These are phyloP conservation scores for Oreochromis mossambicus DNA, from an alignment of 2,797 vertebrate genomes.

Conservation along the genomic window DNA sequence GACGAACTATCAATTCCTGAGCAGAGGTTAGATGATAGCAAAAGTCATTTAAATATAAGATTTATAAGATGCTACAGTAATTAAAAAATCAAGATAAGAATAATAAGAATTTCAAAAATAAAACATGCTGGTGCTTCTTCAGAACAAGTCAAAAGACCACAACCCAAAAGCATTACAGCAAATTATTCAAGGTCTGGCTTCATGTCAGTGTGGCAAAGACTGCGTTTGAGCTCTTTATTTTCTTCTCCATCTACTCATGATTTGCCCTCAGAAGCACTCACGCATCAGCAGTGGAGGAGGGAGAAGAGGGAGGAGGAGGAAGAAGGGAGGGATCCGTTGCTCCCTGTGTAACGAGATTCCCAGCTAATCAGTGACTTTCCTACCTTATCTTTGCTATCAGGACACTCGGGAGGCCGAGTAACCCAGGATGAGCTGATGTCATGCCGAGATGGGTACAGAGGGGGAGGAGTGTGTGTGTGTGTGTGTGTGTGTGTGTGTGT, in stretches of 20 bases:
- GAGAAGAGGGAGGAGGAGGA: slow-evolving; percentile 18
- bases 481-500: background rate
- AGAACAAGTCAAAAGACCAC: background rate
- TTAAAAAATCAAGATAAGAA: rapidly evolving
- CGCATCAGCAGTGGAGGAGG: slow-evolving; percentile 30
- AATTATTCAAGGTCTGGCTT: background rate
- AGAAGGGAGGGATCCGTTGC: slow-evolving; percentile 70
- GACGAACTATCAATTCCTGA: background rate
- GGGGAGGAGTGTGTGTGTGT: background rate
- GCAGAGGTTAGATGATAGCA: background rate
- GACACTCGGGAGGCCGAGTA: slow-evolving; percentile 79
- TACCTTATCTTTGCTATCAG: slow-evolving; percentile 79
- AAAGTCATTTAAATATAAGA: background rate
- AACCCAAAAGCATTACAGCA: background rate
- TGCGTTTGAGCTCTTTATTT: background rate
- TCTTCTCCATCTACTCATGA: slow-evolving; percentile 18
- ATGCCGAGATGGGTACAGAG: slow-evolving; percentile 72
- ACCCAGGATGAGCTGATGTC: slow-evolving; percentile 82
- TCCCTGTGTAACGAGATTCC: slow-evolving; percentile 82
- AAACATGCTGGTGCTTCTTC: background rate
- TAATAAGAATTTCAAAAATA: background rate
- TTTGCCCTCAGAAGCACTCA: slow-evolving; percentile 3
- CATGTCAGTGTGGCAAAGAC: background rate
- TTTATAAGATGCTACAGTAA: background rate
- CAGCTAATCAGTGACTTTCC: slow-evolving; percentile 82